Base-by-base conservation (phyloP, 53 echinoderm and acorn worm species). In the Mesocentrotus franciscanus region DNA sequence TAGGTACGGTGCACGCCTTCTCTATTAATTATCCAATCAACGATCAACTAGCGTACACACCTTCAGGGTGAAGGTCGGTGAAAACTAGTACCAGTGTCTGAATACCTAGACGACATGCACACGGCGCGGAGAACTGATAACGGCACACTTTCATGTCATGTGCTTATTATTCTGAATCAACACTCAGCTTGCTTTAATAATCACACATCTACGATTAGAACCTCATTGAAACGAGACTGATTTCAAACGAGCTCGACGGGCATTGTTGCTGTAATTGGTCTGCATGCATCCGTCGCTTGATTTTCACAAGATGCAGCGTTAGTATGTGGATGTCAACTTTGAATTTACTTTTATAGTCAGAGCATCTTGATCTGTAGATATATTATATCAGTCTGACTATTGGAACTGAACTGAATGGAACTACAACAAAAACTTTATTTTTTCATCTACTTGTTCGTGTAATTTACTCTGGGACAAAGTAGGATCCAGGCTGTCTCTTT, bases 1-100 rank as follows among this genome's bases (percentile, higher is more conserved):
- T n/a, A n/a, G n/a, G n/a, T 36, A 79, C n/a, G 17, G 39, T 79
- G 75, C 87, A 57, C 87, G 87, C 87, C 87, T 56, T 27, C 58
- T 85, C 0, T n/a, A 35, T 58, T 17, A 27, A 64, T 64, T 20
- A 18, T 22, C 87, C 87, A 87, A 87, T 87, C 87, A 87, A 58
- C 87, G n/a, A 56, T 87, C 87, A 57, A n/a, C 10, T 87, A 27
- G 26, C 58, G 49, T 20, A 49, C 84, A 87, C 87, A 58, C 57
- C 56, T 87, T 87, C 87, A 85, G 57, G 58, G 27, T 18, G 14
- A 87, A 87, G 87, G 58, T 20, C 14, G 16, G n/a, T 87, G 57
- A 59, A 87, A 18, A 27, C 17, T 59, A 11, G n/a, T 75, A 42
- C 42, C 7, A 81, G 42, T 42, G 20, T n/a, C n/a, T 35, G 35